Evolutionary conservation across 2,797 vertebrate species (phyloP), one percentile per base, ranked within the genome.

Genomic region (Chaetophractus vellerosus): DNA sequence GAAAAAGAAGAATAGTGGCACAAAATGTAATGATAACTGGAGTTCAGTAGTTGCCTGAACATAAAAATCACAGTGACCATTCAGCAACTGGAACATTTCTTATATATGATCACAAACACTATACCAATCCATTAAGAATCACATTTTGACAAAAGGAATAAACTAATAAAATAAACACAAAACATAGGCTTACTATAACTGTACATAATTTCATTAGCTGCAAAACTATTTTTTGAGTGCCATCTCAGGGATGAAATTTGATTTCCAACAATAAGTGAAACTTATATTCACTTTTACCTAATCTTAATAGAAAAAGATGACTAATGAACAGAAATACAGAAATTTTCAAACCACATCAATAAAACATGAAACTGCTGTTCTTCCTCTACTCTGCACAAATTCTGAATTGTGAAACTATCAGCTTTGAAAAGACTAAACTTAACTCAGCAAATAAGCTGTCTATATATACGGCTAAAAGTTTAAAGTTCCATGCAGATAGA

Each of bases 101-200:
- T 72, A 12, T 14, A 72, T 8, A 72, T 72, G 50, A 18, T 91
- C 33, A 81, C 31, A 90, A 84, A 93, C 63, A 76, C 50, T 89
- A 9, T 76, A 72, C 38, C 52, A 91, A 18, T 78, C 48, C 64
- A 71, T 52, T 74, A 85, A 69, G 23, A n/a, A 23, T 38, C 68
- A 93, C 93, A n/a, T 28, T 19, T 88, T 89, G 36, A 78, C 57
- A 78, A 96, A 85, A 84, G 33, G 8, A 88, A 69, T 31, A 75
- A 83, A 31, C 68, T 52, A 85, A 92, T 79, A 95, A 95, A 94
- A 87, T 83, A 91, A 71, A 38, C 59, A 61, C 45, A 84, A 91
- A 89, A 82, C 12, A 5, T 4, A 74, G 64, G n/a, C 57, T 75
- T 74, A 88, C 23, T 63, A 66, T 52, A 93, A 64, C 16, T 79